Base-by-base conservation (phyloP, 2,888 invertebrate species). In the Aricia artaxerxes region DNA sequence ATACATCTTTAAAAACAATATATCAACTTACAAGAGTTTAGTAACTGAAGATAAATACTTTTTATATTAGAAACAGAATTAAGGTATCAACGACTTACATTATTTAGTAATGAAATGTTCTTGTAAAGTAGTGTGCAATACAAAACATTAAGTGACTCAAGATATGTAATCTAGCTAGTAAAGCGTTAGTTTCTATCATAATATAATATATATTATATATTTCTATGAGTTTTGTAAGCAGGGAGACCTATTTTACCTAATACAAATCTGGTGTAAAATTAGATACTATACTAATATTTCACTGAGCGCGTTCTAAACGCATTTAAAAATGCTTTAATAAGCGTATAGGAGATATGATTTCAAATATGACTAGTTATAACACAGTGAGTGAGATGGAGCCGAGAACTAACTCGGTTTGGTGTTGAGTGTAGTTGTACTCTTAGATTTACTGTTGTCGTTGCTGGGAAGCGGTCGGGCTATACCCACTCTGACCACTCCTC, bases 401-500 rank as follows among this genome's bases (percentile, higher is more conserved):
- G 84, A 84, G 88, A 92, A 57, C 92, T 94, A 94, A 91, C 94
- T 94, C 60, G 89, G 86, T 85, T 93, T 94, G 49, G 88, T 88
- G 83, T 91, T 90, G 24, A 94, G 83, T 73, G 88, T 91, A 76
- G 89, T 90, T 35, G 90, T 91, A 85, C 94, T 93, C 86, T 92
- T 93, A 7, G 93, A 91, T 82, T 91, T 93, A 7, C 88, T 82
- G 31, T 83, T 80, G 44, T 92, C 92, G 5, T 88, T 88, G 0
- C 92, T 88, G 35, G 97, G 96, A 82, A 97, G 93, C 13, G 98
- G 98, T 84, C 98, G 96, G 79, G 99, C 98, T 82, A 99, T 97
- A 76, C 99, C 99, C 80, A 99, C 97, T 85, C 96, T 96, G 1
- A 99, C 99, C 78, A 96, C 94, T 73, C 99, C 99, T 86, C 97